phyloP scores from a whole-genome alignment of 2,797 vertebrate species.

The Sarcoramphus papa region DNA sequence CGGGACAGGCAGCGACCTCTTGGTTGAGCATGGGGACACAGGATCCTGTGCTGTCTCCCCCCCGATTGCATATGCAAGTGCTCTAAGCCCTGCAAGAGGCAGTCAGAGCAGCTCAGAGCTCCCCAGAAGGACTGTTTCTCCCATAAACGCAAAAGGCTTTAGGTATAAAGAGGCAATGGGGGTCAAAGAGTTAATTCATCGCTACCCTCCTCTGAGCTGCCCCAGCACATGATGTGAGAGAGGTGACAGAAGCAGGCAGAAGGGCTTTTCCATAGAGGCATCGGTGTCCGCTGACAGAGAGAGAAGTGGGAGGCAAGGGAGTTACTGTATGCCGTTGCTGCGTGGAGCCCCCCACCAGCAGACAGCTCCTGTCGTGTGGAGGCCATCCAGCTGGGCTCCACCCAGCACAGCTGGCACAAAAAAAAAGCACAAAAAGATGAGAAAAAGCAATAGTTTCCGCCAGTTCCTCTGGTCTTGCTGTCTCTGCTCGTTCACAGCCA shows the following conservation, averaged over 20 bases:
- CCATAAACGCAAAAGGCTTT: background rate
- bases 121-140: background rate
- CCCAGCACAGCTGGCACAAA: background rate
- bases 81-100: background rate
- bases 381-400: background rate
- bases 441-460: background rate
- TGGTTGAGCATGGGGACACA: background rate
- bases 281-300: background rate
- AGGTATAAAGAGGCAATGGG: background rate
- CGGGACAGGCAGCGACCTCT: background rate
- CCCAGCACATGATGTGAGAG: background rate
- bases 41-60: background rate
- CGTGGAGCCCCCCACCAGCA: background rate
- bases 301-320: background rate
- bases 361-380: background rate
- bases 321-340: background rate
- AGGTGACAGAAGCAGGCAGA: conserved; percentile 14
- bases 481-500: background rate
- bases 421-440: background rate
- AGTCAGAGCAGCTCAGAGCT: background rate
- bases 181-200: background rate
- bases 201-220: conserved; percentile 19
- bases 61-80: conserved; percentile 34
- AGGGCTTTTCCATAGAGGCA: background rate
- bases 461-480: background rate